phyloP scores from a whole-genome alignment of 2,888 invertebrate species.

The Eristalis pertinax region DNA sequence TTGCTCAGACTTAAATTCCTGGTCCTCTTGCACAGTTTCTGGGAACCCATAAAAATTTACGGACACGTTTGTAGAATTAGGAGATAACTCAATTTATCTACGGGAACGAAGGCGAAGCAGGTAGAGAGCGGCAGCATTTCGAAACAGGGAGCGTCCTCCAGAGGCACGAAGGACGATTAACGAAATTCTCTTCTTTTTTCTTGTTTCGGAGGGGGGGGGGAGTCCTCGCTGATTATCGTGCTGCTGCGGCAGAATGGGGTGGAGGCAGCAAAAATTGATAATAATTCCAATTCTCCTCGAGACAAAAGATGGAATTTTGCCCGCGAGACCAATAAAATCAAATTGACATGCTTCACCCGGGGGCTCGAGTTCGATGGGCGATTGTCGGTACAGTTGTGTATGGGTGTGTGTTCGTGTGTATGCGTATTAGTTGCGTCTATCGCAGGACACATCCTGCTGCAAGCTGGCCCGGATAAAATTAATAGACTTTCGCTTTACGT shows the following conservation, averaged over 20 bases:
- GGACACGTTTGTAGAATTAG: constrained; percentile 68
- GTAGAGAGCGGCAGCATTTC: constrained; percentile 26
- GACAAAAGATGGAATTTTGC: constrained; percentile 60
- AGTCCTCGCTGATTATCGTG: background rate
- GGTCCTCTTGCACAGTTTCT: constrained; percentile 19
- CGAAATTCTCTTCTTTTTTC: constrained; percentile 6
- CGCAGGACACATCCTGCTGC: constrained; percentile 1
- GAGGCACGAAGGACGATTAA: constrained; percentile 40
- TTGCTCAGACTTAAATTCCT: constrained; percentile 20
- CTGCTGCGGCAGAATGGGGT: background rate
- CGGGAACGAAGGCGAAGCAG: constrained; percentile 32
- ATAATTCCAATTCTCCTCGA: constrained; percentile 48
- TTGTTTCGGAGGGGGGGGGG: no score
- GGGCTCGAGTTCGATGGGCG: background rate
- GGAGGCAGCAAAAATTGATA: constrained; percentile 57
- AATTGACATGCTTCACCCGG: constrained; percentile 56
- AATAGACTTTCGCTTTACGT: constrained; percentile 60
- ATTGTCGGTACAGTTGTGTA: background rate
- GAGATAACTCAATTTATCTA: constrained; percentile 70
- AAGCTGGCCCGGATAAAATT: constrained; percentile 47
- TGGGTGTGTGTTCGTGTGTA: background rate
- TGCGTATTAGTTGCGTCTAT: background rate
- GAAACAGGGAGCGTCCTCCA: background rate
- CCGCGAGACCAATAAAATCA: constrained; percentile 68
- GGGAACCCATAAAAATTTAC: constrained; percentile 54